Percentiles rank a stretch among this genome's conserved stretches.
phyloP scores from a whole-genome alignment of 1,140 invertebrate genomes.

The Lepidurus packardi region DNA sequence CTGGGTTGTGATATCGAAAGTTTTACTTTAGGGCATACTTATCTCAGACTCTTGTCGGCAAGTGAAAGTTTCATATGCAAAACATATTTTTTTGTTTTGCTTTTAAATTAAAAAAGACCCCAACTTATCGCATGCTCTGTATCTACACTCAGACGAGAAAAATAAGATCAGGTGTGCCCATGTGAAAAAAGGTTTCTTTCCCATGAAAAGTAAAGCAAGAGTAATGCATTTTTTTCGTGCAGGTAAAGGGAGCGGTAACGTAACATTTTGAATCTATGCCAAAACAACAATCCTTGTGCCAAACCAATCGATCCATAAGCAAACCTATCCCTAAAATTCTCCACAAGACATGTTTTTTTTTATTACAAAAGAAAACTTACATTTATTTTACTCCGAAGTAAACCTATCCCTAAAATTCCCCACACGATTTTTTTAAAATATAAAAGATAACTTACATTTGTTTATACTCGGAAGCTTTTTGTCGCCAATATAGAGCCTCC shows the following conservation, averaged over 20 bases:
- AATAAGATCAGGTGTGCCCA: neutral
- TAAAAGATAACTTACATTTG: conserved; percentile 24
- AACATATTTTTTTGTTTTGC: too few species aligned
- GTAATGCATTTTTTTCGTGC: neutral
- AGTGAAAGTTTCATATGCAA: too few species aligned
- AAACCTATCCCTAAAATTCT: neutral
- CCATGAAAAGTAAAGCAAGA: neutral
- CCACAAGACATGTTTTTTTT: neutral
- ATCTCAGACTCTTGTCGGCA: neutral
- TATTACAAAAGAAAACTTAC: neutral
- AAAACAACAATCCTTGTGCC: neutral
- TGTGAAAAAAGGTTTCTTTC: neutral
- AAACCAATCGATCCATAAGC: neutral
- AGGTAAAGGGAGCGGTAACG: conserved; percentile 5
- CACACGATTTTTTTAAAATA: neutral
- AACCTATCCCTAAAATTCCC: neutral
- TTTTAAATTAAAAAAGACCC: neutral
- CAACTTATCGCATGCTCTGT: neutral
- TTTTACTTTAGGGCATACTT: neutral
- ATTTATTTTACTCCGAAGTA: conserved; percentile 29
- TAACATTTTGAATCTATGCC: neutral
- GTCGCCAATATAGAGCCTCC: conserved; percentile 31
- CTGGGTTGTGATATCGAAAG: neutral
- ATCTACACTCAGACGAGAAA: neutral
- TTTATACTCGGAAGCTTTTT: conserved; percentile 32